Percentiles rank a stretch among this genome's conserved stretches.
These are phyloP conservation scores for Schlechtendalia chinensis DNA, from an alignment of 1,140 invertebrate species.

Conservation along the genomic window DNA sequence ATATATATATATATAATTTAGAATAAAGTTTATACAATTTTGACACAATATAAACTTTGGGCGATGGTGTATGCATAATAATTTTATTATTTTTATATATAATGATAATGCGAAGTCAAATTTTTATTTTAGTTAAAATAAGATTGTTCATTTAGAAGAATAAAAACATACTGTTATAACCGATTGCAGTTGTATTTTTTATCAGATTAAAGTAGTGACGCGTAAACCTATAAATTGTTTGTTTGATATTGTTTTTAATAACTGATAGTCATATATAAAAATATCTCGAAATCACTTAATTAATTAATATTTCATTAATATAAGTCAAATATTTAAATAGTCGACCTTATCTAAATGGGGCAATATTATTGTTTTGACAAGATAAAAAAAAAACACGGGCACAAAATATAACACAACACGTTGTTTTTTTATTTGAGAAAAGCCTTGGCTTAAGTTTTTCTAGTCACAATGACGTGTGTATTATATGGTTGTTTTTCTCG, in stretches of 20 bases:
- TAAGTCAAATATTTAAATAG: neutral
- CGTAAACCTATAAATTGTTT: neutral
- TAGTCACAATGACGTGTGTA: neutral
- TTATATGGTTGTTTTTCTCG: neutral
- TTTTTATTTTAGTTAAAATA: neutral
- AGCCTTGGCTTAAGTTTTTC: constrained; percentile 26
- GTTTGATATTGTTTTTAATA: neutral
- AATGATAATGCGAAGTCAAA: too few species aligned
- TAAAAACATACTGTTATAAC: neutral
- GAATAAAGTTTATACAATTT: too few species aligned
- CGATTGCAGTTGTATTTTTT: neutral
- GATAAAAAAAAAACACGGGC: neutral
- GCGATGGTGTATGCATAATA: too few species aligned
- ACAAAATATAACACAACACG: neutral
- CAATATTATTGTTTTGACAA: neutral
- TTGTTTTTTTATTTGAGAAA: neutral
- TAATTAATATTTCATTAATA: neutral
- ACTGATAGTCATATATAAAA: neutral
- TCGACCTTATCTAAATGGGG: neutral
- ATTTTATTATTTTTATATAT: too few species aligned
- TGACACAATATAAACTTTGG: too few species aligned
- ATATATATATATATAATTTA: too few species aligned
- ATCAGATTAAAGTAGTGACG: neutral
- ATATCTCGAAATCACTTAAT: neutral
- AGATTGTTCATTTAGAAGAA: neutral